Evolutionary conservation across 2,888 invertebrate genomes (phyloP), one percentile per base, ranked within the genome.

Genomic region (Ormia ochracea): DNA sequence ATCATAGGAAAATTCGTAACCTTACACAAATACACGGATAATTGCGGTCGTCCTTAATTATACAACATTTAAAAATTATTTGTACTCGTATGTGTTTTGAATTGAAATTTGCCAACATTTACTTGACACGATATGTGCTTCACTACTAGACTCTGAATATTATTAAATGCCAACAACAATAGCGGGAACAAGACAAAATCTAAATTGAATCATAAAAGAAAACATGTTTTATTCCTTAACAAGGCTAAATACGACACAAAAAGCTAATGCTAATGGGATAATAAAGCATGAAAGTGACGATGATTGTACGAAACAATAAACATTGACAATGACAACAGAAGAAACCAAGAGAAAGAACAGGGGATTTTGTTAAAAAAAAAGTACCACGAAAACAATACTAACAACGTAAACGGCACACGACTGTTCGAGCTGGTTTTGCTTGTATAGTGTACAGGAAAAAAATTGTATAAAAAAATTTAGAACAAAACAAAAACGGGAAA

Each of bases 261-360:
- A 69, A 79, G 70, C 70, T 79, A 79, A 69, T 75, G 70, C 70
- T 79, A 79, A 79, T 79, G 65, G 58, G 69, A 75, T 79, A 79
- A 79, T 79, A 79, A 79, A 66, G 79, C 79, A 70, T 70, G 45
- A 75, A 70, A 75, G 69, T 75, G 65, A 69, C 50, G 75, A 74
- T 70, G 79, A 79, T 79, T 79, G 68, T 45, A 65, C 63, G 38
- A 70, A 70, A 79, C 75, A 79, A 79, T 79, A 75, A 79, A 58
- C 56, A 59, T 66, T 52, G 23, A 63, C 54, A 59, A 68, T 9
- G 9, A 50, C n/a, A n/a, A 28, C 10, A 26, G 23, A 33, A 63
- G 26, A n/a, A n/a, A n/a, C n/a, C 17, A 33, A 5, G 23, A 38
- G 14, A 33, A 23, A 38, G 52, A 28, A 33, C 31, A 54, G 31